These are phyloP conservation scores for Cassiopea andromeda DNA, from an alignment of 30 jellyfish, hydroid and myxozoan species.

Conservation along the genomic window DNA sequence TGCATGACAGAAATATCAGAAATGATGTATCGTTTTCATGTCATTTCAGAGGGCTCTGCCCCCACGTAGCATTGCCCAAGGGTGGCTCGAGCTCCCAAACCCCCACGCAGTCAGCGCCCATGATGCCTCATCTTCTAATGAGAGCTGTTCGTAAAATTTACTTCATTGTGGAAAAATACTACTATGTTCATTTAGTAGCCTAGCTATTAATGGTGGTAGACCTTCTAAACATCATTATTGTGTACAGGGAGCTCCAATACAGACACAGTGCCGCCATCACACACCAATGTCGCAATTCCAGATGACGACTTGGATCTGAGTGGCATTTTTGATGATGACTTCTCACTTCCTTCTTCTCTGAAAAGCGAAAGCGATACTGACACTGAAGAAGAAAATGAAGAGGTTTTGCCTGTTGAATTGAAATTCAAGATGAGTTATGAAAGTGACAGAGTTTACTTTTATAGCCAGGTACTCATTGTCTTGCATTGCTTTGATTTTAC, in stretches of 20 bases:
- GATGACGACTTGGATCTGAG: constrained; percentile 27
- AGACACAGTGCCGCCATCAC: not conserved
- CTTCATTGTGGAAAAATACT: no score
- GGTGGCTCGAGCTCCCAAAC: no score
- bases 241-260: not conserved
- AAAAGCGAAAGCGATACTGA: constrained; percentile 10
- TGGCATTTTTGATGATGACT: constrained; percentile 56
- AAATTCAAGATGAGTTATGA: constrained; percentile 67
- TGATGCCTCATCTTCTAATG: no score
- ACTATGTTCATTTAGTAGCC: no score
- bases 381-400: constrained; percentile 50
- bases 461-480: constrained; percentile 34
- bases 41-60: no score
- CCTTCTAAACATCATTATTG: not conserved
- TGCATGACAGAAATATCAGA: no score
- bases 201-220: no score
- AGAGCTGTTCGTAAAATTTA: no score
- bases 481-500: not conserved
- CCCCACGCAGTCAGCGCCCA: no score
- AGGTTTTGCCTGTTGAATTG: constrained; percentile 20
- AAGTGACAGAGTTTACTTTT: constrained; percentile 64
- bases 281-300: not conserved
- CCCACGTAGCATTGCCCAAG: no score
- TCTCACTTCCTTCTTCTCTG: constrained; percentile 21
- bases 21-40: no score